Conservation (phyloP, 2,797 vertebrate species). For the Gymnocypris eckloni region DNA sequence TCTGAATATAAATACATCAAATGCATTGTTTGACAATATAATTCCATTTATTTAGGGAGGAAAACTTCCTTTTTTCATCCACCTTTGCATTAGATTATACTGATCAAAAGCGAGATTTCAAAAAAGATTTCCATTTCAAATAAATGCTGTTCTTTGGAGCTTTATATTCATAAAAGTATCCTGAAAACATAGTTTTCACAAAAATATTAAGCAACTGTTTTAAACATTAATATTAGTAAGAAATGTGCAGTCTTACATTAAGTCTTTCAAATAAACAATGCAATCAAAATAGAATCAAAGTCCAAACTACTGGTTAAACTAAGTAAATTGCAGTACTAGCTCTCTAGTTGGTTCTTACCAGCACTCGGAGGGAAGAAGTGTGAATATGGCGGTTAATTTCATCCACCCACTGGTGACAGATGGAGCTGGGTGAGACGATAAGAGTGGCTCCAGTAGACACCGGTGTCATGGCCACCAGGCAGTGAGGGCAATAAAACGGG, state of each 20-base stretch:
- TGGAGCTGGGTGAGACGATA: constrained; percentile 97
- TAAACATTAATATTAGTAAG: too few relatives aligned
- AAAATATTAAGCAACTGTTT: neutral
- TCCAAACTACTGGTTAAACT: neutral
- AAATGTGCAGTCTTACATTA: too few relatives aligned
- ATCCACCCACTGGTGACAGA: constrained; percentile 99
- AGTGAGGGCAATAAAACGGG: constrained; percentile 98
- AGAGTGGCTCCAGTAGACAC: constrained; percentile 93
- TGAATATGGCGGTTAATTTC: constrained; percentile 95
- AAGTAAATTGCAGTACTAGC: neutral
- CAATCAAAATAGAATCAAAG: neutral
- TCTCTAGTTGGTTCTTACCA: constrained; percentile 65
- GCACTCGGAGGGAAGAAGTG: constrained; percentile 89
- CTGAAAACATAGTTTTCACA: neutral
- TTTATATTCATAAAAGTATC: neutral
- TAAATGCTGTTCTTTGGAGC: neutral
- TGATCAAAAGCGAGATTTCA: too few relatives aligned
- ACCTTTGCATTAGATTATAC: neutral
- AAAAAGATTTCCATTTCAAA: too few relatives aligned
- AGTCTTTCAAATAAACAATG: neutral
- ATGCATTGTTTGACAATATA: too few relatives aligned
- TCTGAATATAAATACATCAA: neutral
- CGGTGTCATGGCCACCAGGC: constrained; percentile 96
- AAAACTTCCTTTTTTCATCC: neutral
- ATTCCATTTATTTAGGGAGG: neutral